A percentile compares a stretch with the other conserved stretches of the same genome.
These are phyloP conservation scores for Lasiommata megera DNA, from an alignment of 2,888 invertebrate genomes.

Conservation along the genomic window DNA sequence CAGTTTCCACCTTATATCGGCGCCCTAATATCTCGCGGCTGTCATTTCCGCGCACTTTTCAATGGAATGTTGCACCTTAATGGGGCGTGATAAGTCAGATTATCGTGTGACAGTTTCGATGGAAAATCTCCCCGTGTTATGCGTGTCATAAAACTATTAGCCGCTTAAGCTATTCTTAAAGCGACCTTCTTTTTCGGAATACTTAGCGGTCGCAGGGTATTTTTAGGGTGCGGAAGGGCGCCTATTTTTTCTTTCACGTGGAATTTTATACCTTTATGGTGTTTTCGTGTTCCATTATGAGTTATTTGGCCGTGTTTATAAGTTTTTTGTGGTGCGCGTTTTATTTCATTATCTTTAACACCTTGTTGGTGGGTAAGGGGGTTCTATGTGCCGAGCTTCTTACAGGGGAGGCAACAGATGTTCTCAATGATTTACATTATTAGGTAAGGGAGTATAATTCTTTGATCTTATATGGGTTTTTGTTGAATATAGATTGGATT, in stretches of 20 bases:
- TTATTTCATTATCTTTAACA: constrained; percentile 74
- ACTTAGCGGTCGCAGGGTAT: constrained; percentile 53
- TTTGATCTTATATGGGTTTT: background rate
- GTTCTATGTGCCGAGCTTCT: constrained; percentile 4
- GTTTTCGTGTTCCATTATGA: constrained; percentile 68
- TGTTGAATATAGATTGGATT: no score
- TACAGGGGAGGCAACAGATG: constrained; percentile 27
- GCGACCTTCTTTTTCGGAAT: constrained; percentile 60
- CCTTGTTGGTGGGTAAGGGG: constrained; percentile 54
- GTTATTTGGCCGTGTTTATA: constrained; percentile 65
- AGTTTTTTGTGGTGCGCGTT: constrained; percentile 57
- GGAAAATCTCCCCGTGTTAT: constrained; percentile 57
- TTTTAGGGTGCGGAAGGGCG: constrained; percentile 62
- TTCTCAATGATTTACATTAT: constrained; percentile 9
- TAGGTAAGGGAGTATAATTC: background rate
- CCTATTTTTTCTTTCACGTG: constrained; percentile 58
- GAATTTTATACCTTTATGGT: constrained; percentile 57
- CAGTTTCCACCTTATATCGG: constrained; percentile 41
- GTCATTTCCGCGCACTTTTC: constrained; percentile 43
- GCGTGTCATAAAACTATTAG: constrained; percentile 82
- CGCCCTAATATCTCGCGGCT: constrained; percentile 64
- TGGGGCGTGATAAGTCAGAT: constrained; percentile 44
- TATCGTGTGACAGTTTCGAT: constrained; percentile 36
- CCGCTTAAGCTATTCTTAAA: constrained; percentile 77
- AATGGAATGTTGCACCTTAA: constrained; percentile 46